phyloP scores from a whole-genome alignment of 2,888 invertebrate genomes.

The Sthenelais limicola region DNA sequence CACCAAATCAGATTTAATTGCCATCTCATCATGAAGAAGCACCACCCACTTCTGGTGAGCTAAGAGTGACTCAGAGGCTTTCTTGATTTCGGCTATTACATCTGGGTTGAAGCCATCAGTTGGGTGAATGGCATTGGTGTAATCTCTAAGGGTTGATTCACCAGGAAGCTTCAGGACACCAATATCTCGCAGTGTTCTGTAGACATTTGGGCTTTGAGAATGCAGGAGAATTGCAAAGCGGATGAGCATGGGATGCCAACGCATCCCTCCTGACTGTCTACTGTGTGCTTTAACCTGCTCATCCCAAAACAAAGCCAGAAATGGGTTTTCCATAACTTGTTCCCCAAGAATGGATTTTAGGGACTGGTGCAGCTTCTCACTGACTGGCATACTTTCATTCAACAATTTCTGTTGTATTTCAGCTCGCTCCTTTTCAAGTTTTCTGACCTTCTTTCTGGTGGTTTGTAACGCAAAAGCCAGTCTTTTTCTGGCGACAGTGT shows the following conservation, averaged over 20 bases:
- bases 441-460: neutral
- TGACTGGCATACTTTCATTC: neutral
- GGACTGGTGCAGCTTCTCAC: neutral
- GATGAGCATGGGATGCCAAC: slow-evolving; percentile 37
- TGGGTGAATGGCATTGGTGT: slow-evolving; percentile 22
- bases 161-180: slow-evolving; percentile 23
- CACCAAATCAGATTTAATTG: slow-evolving; percentile 23
- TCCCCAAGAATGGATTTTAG: neutral
- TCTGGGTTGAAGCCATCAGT: neutral
- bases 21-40: slow-evolving; percentile 29
- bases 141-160: slow-evolving; percentile 19
- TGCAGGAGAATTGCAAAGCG: slow-evolving; percentile 29
- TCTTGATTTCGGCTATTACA: neutral
- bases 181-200: slow-evolving; percentile 2
- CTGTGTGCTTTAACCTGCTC: slow-evolving; percentile 12
- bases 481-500: neutral
- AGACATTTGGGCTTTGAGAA: slow-evolving; percentile 11
- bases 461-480: neutral
- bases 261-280: slow-evolving; percentile 12
- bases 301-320: slow-evolving; percentile 21
- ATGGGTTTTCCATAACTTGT: neutral
- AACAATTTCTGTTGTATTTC: neutral
- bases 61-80: neutral
- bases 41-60: slow-evolving; percentile 11
- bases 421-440: neutral